Base-by-base conservation (phyloP, 2,888 invertebrate species). In the Apomyelois bistriatella region DNA sequence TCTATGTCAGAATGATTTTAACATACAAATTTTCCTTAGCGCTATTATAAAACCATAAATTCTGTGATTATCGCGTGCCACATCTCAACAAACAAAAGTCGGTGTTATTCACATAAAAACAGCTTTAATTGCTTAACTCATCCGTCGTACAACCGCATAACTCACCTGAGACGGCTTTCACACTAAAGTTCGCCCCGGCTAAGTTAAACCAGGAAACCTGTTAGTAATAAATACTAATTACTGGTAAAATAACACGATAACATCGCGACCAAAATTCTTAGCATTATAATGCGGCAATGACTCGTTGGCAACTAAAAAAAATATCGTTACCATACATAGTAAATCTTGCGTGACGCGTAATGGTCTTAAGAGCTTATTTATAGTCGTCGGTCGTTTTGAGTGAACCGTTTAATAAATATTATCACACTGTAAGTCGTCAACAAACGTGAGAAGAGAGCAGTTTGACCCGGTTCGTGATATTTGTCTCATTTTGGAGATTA, bases 401-500 rank as follows among this genome's bases (percentile, higher is more conserved):
- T 81, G 82, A 86, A 85, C 81, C 80, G 78, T 87, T 89, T 89
- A 88, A 90, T 88, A 89, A 88, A 90, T 87, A 87, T 87, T 87
- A 89, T 90, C 87, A 85, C 86, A 85, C 79, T 87, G 78, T 79
- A 77, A 83, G 85, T 81, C 85, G 79, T 82, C 87, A 85, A 87
- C 86, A 88, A 87, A 87, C 89, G 88, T 89, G 89, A 87, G 88
- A 90, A 89, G 86, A 86, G 85, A 83, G 84, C 81, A 80, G 79
- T 76, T 56, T 85, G 88, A 87, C 87, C 87, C 80, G 79, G 82
- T 83, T 88, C 90, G 90, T 90, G 90, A 87, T 85, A 81, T 85
- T 88, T 85, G 84, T 78, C 82, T 80, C 87, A 84, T 85, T 88
- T 85, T 65, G 73, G 70, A 80, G 90, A 89, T 90, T 87, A 89